Conservation (phyloP, 2,113 vertebrate species). For the Eulacestoma nigropectus region DNA sequence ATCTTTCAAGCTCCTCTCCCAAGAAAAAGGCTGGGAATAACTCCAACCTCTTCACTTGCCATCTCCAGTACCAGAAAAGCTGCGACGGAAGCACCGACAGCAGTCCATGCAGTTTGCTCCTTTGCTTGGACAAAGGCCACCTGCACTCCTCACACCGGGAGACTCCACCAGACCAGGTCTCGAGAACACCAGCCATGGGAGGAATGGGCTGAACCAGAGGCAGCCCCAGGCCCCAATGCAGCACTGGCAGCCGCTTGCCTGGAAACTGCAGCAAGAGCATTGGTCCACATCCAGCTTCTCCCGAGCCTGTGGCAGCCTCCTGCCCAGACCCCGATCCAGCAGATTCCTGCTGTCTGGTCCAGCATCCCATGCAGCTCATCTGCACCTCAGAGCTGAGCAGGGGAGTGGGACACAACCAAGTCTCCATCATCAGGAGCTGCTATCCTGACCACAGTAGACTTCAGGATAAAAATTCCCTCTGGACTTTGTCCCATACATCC, state of each 20-base stretch:
- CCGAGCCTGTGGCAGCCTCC: not conserved
- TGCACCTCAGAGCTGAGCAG: not conserved
- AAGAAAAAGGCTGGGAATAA: not conserved
- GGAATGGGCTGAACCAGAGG: not conserved
- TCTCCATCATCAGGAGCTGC: not conserved
- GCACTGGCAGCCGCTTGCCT: not conserved
- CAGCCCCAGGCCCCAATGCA: not conserved
- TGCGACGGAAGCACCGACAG: not conserved
- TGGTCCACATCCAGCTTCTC: not conserved
- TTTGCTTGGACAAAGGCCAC: not conserved
- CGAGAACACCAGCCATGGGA: not conserved
- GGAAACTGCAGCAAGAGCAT: not conserved
- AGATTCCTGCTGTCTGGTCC: not conserved
- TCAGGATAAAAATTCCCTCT: not conserved
- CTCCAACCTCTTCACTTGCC: not conserved
- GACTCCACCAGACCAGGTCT: not conserved
- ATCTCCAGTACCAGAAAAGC: not conserved
- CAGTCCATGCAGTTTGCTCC: not conserved
- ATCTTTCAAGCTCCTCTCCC: not conserved
- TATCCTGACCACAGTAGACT: not conserved
- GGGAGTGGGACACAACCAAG: not conserved
- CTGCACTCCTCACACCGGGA: not conserved
- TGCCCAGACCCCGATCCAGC: not conserved
- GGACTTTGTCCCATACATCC: not conserved
- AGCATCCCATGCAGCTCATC: not conserved